Base-by-base conservation (phyloP, 1,140 invertebrate genomes). In the Zaprionus inermis region DNA sequence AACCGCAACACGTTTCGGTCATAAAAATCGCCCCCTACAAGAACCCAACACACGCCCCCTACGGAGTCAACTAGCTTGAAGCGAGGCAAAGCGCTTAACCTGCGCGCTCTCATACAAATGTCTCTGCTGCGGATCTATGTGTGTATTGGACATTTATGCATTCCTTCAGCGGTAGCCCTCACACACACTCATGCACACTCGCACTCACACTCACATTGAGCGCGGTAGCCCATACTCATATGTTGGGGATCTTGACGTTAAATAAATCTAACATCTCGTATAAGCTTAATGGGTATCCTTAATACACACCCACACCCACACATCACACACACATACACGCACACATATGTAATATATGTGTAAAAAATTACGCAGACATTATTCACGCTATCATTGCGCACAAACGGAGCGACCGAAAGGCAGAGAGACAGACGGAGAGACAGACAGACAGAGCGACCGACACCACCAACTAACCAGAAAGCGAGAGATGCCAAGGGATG, bases 311-410 rank as follows among this genome's bases (percentile, higher is more conserved):
- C 60, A 66, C 49, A 34, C 41, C 32, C 36, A 10, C 56, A 49
- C 38, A 69, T 38, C 36, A 10, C 56, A 49, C 38, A 69, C 65
- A 77, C 66, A 52, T 38, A 59, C 54, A 51, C 57, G 46, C 38
- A 52, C 64, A 49, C 54, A 76, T 58, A 24, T 49, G 16, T 56
- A 54, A 54, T 54, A 30, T 55, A 70, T 64, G 32, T 69, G 75
- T 72, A 78, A 90, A 89, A 89, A 89, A 89, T 89, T 72, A 89
- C 82, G 79, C 78, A 81, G 78, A 89, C 85, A 89, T 89, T 89
- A 89, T 89, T 89, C 81, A 90, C 84, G 84, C 85, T 89, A 90
- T 89, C 84, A 89, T 90, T 78, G 85, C 75, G 56, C 71, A 67
- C 72, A 70, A 57, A 67, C 28, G 24, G 56, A 38, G 46, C 61